A percentile compares a stretch with the other conserved stretches of the same genome.
phyloP scores from a whole-genome alignment of 2,113 vertebrate species.

The Phalacrocorax brasilianus region DNA sequence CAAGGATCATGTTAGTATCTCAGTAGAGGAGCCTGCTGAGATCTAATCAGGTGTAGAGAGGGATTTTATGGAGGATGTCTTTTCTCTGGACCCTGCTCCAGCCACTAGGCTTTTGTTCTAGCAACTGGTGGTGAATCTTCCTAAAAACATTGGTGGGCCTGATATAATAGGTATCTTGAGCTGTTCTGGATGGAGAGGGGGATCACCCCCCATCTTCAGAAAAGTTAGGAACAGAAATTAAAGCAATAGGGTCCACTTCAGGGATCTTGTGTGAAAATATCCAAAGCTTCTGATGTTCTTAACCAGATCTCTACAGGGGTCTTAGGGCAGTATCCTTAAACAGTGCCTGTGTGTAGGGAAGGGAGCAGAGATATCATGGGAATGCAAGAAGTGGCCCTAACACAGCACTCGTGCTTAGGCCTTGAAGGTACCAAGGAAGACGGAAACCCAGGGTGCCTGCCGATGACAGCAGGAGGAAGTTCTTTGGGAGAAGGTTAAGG shows the following conservation, averaged over 20 bases:
- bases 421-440: background rate
- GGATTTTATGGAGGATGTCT: background rate
- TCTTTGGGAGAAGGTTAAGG: background rate
- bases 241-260: background rate
- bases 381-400: background rate
- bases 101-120: background rate
- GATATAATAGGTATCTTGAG: background rate
- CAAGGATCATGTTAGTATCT: background rate
- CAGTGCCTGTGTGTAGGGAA: background rate
- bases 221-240: background rate
- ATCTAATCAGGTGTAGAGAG: background rate
- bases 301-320: background rate
- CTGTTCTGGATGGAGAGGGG: background rate
- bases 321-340: background rate
- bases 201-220: background rate
- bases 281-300: background rate
- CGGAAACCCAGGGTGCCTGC: background rate
- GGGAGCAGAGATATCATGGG: background rate
- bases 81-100: background rate
- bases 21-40: background rate
- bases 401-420: background rate
- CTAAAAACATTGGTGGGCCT: background rate
- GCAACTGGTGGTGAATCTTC: background rate
- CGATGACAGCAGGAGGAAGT: background rate
- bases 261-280: background rate